Evolutionary conservation across 2,888 invertebrate species (phyloP).

Genomic region (Baccha elongata): DNA sequence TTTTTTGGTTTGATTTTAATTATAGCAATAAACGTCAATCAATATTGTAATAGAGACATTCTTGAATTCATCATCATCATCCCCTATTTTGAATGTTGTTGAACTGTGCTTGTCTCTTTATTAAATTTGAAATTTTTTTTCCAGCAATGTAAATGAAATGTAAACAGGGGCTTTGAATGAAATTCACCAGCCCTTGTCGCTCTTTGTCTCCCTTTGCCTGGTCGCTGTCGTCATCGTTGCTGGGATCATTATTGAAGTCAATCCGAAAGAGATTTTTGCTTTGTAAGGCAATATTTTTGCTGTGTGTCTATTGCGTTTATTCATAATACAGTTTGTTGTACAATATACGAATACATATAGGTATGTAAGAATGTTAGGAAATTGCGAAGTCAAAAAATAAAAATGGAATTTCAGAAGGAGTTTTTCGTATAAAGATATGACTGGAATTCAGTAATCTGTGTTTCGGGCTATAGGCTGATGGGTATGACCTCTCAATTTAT

Average conservation of each 20-base stretch:
- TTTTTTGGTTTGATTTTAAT: slow-evolving; percentile 59
- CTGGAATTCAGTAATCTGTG: slow-evolving; percentile 61
- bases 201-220: slow-evolving; percentile 5
- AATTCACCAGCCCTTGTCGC: slow-evolving; percentile 30
- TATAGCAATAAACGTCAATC: slow-evolving; percentile 73
- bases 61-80: slow-evolving; percentile 66
- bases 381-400: slow-evolving; percentile 53
- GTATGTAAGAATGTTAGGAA: slow-evolving; percentile 49
- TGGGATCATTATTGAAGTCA: slow-evolving; percentile 71
- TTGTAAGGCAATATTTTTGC: slow-evolving; percentile 61
- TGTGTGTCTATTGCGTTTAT: slow-evolving; percentile 48
- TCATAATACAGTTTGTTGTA: slow-evolving; percentile 23
- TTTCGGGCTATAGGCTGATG: slow-evolving; percentile 27
- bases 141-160: slow-evolving; percentile 69
- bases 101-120: slow-evolving; percentile 64
- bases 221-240: slow-evolving; percentile 44
- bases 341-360: slow-evolving; percentile 8
- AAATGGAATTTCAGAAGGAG: slow-evolving; percentile 27
- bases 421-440: slow-evolving; percentile 22
- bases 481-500: slow-evolving; percentile 67
- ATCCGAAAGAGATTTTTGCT: slow-evolving; percentile 56
- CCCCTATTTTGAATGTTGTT: slow-evolving; percentile 52
- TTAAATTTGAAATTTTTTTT: slow-evolving; percentile 50
- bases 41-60: slow-evolving; percentile 71
- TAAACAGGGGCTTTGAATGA: slow-evolving; percentile 68